Evolutionary conservation across 2,797 vertebrate species (phyloP), one percentile per base, ranked within the genome.

Genomic region (Pristis pectinata): DNA sequence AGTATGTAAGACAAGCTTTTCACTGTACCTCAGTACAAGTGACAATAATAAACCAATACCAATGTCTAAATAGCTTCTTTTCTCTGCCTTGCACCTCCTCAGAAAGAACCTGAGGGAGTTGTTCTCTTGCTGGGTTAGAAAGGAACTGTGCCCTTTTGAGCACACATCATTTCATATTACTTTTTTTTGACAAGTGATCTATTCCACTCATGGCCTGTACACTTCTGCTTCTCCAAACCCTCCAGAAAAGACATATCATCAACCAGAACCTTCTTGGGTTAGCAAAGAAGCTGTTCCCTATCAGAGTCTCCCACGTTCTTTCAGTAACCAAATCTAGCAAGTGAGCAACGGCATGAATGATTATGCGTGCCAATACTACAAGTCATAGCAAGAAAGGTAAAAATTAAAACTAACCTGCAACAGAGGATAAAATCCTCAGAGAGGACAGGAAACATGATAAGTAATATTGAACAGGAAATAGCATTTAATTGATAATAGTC

Each of bases 391-490:
- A 56, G 82, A 85, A 82, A 53, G 49, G 49, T 53, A 49, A 9
- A 34, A 85, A 85, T 85, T 34, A 85, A 56, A 85, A 34, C 2
- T 85, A 56, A 85, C 53, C 44, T 56, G 34, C 82, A 34, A 53
- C 49, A 34, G 49, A 85, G 24, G 82, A 56, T 85, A 56, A 85
- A 85, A 53, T 27, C 3, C 49, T 85, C 49, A 56, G 49, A 56
- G 49, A 85, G 56, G 82, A 56, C 53, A 30, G 82, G 30, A 85
- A 34, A 85, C 49, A 27, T 85, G 53, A 85, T 85, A 53, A 85
- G 85, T 85, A 85, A 85, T 53, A 64, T n/a, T 89, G 56, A 89
- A 61, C 56, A 22, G 85, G 85, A 89, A 89, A 89, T 89, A 37
- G 37, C 30, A n/a, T 64, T 64, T 61, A 89, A 89, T 89, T 89